These are phyloP conservation scores for Monarcha castaneiventris DNA, from an alignment of 2,113 vertebrate species.

Conservation along the genomic window DNA sequence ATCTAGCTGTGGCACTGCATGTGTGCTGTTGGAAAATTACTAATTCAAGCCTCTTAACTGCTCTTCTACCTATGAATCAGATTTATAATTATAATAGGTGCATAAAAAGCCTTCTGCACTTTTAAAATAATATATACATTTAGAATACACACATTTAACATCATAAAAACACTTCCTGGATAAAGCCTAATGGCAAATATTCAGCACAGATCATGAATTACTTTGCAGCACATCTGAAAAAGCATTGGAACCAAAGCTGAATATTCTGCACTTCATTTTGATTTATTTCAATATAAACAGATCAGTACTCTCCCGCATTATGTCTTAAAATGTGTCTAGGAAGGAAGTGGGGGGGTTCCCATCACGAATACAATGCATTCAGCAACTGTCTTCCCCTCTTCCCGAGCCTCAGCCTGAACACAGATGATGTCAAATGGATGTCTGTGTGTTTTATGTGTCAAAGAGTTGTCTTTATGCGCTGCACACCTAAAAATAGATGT, in stretches of 20 bases:
- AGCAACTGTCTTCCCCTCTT: neutral
- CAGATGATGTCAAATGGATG: constrained; percentile 54
- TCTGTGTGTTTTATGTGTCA: constrained; percentile 60
- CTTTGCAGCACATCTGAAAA: neutral
- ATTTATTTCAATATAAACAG: constrained; percentile 28
- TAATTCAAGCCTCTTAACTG: neutral
- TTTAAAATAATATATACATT: neutral
- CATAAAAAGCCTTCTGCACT: constrained; percentile 31
- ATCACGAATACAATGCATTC: neutral
- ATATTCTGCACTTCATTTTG: neutral
- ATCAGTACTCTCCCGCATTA: neutral
- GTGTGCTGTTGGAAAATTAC: neutral
- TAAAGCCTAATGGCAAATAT: constrained; percentile 3
- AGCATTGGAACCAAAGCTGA: neutral
- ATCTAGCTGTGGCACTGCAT: neutral
- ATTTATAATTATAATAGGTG: constrained; percentile 13
- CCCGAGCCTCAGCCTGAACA: neutral
- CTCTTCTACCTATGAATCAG: constrained; percentile 22
- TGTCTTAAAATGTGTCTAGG: neutral
- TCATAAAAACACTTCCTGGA: neutral
- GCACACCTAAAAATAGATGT: constrained; percentile 73
- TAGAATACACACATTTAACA: neutral
- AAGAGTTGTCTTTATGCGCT: constrained; percentile 53
- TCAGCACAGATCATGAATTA: neutral
- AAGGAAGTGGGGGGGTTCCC: neutral